phyloP scores from a whole-genome alignment of 2,888 invertebrate genomes.

The Folsomia manolachei region DNA sequence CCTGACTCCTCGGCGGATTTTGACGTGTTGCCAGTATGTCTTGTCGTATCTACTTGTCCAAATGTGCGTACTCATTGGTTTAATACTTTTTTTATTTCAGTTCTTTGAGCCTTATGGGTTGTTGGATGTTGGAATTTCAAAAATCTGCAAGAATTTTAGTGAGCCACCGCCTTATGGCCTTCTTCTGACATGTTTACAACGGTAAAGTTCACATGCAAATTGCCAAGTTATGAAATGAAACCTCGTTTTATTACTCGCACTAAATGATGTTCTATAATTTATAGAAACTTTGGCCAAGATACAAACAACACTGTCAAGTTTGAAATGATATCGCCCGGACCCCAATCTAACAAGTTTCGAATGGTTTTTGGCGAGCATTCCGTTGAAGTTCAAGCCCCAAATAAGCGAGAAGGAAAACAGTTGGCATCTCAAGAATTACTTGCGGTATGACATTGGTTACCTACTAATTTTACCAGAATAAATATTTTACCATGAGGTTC shows the following conservation, averaged over 20 bases:
- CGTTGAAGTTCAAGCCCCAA: constrained; percentile 69
- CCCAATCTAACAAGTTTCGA: constrained; percentile 88
- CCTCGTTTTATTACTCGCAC: not conserved
- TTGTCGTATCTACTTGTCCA: constrained; percentile 5
- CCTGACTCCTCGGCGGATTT: constrained; percentile 46
- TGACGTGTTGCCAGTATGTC: constrained; percentile 22
- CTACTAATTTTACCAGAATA: not conserved
- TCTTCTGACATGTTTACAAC: constrained; percentile 81
- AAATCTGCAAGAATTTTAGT: constrained; percentile 93
- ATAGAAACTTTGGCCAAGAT: constrained; percentile 80
- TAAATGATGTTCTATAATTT: no score
- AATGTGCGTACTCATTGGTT: no score
- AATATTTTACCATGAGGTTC: not conserved
- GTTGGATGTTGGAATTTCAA: constrained; percentile 88
- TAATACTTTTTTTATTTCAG: no score
- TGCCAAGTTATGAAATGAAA: not conserved
- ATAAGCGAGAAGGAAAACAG: constrained; percentile 95
- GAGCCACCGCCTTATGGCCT: constrained; percentile 94
- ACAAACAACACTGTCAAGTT: constrained; percentile 75
- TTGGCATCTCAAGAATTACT: constrained; percentile 80
- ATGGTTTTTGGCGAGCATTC: constrained; percentile 92
- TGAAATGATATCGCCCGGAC: constrained; percentile 79
- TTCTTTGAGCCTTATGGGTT: constrained; percentile 91
- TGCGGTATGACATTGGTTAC: constrained; percentile 32
- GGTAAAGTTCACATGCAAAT: constrained; percentile 52